A percentile compares a stretch with the other conserved stretches of the same genome.
These are phyloP conservation scores for Myotis vivesi DNA, from an alignment of 2,797 vertebrate genomes.

Conservation along the genomic window DNA sequence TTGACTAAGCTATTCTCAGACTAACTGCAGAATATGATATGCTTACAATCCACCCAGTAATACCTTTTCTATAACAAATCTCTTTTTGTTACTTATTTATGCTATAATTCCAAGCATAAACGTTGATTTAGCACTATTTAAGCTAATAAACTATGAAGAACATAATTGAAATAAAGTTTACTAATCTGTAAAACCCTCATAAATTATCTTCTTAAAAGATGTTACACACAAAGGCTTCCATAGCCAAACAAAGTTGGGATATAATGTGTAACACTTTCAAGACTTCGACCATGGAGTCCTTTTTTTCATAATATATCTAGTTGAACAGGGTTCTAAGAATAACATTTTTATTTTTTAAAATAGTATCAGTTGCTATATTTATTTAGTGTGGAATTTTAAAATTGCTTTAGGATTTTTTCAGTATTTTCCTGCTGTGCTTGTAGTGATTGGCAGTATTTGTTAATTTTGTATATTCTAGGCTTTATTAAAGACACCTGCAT, in stretches of 20 bases:
- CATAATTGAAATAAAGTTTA: neutral
- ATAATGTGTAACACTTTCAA: neutral
- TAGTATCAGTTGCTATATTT: neutral
- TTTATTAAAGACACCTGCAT: neutral
- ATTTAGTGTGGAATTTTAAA: neutral
- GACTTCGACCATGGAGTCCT: neutral
- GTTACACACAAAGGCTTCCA: neutral
- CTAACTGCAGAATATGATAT: neutral
- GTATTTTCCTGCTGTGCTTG: neutral
- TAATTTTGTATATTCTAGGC: neutral
- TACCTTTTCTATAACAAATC: neutral
- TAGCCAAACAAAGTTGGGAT: neutral
- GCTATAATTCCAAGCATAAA: neutral
- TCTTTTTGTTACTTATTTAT: neutral
- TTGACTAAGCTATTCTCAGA: neutral
- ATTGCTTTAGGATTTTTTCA: neutral
- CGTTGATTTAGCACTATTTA: neutral
- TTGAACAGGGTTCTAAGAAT: neutral
- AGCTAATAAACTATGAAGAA: neutral
- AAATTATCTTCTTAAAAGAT: neutral
- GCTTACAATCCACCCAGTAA: neutral
- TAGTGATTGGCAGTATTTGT: neutral
- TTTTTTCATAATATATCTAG: neutral
- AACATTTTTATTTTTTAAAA: neutral
- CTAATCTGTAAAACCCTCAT: neutral